Conservation (phyloP, 2,113 vertebrate species). For the Ameiurus melas region DNA sequence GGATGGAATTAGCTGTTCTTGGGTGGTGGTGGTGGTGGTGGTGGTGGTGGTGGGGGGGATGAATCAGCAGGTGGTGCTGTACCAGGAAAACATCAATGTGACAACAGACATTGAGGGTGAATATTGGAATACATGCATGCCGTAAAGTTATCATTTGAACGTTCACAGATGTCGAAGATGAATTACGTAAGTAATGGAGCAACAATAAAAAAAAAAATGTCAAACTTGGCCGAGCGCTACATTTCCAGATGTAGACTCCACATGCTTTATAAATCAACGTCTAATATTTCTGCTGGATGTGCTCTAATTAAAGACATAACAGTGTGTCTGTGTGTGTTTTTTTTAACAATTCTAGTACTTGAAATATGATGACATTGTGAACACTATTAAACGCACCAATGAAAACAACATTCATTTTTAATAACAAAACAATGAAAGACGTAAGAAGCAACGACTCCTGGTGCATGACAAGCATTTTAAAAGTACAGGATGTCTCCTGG, state of each 20-base stretch:
- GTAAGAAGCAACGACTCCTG: not conserved
- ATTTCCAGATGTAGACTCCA: not conserved
- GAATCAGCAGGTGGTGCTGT: not conserved
- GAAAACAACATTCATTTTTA: not conserved
- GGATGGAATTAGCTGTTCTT: constrained; percentile 8
- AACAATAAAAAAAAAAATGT: not conserved
- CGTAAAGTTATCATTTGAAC: not conserved
- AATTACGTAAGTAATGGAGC: not conserved
- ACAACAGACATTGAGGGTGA: not conserved
- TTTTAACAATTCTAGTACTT: not conserved
- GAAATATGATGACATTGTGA: not conserved
- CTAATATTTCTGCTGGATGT: not conserved
- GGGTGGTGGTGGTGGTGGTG: no score
- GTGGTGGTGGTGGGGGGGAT: not conserved
- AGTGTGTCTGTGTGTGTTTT: not conserved
- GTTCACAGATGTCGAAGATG: constrained; percentile 6
- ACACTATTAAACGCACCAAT: not conserved
- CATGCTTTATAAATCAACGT: not conserved
- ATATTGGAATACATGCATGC: no score
- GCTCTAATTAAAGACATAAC: not conserved
- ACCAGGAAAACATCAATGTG: not conserved
- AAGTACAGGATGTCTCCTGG: not conserved
- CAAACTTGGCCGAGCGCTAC: no score
- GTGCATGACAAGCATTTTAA: not conserved
- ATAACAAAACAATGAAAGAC: not conserved